A percentile compares a stretch with the other conserved stretches of the same genome.
Evolutionary conservation across 2,797 vertebrate species (phyloP).

Genomic region (Bradypodion ventrale): DNA sequence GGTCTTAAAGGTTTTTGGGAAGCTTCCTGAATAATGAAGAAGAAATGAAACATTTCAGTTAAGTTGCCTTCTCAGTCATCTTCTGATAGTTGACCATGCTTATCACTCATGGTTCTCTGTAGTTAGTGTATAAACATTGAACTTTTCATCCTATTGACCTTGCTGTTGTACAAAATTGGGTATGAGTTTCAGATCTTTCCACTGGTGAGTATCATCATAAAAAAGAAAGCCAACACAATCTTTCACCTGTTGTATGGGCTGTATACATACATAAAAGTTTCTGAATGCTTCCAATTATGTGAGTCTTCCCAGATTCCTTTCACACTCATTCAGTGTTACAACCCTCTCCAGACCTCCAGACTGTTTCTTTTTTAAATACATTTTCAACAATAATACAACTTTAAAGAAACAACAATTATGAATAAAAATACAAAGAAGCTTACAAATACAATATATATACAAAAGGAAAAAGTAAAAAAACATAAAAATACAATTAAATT

Average conservation of each 20-base stretch:
- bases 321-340: neutral
- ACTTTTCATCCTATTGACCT: neutral
- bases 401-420: too few relatives aligned
- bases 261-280: neutral
- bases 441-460: too few relatives aligned
- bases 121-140: neutral
- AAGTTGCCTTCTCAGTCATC: neutral
- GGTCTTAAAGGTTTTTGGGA: neutral
- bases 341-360: neutral
- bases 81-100: neutral
- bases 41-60: neutral
- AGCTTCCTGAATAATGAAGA: neutral
- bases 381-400: too few relatives aligned
- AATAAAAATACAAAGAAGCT: too few relatives aligned
- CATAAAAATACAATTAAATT: too few relatives aligned
- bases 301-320: neutral
- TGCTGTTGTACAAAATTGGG: neutral
- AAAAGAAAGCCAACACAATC: neutral
- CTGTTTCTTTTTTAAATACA: too few relatives aligned
- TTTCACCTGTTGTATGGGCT: neutral
- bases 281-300: neutral
- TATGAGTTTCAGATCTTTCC: neutral
- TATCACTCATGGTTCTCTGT: neutral
- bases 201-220: neutral
- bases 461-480: too few relatives aligned